phyloP scores from a whole-genome alignment of 2,113 vertebrate species.

The Oreocharis arfaki region DNA sequence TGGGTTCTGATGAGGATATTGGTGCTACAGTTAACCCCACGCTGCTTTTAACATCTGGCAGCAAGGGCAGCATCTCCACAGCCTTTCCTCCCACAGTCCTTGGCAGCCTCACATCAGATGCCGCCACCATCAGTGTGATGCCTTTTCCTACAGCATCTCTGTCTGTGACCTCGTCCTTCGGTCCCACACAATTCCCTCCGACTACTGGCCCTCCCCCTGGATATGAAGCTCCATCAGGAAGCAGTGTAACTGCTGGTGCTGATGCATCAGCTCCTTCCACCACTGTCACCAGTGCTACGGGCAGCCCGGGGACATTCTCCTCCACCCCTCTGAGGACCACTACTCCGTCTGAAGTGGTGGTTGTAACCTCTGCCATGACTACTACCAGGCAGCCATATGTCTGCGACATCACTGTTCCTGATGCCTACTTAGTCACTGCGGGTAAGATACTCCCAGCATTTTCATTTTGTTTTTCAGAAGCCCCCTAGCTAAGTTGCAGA shows the following conservation, averaged over 20 bases:
- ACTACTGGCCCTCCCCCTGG: neutral
- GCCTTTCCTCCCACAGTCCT: neutral
- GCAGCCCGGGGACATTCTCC: neutral
- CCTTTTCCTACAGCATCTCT: conserved; percentile 4
- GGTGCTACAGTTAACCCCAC: neutral
- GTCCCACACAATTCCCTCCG: conserved; percentile 13
- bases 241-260: neutral
- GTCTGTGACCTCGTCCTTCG: neutral
- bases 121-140: neutral
- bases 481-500: neutral
- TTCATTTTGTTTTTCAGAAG: neutral
- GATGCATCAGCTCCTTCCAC: neutral
- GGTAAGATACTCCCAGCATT: conserved; percentile 70
- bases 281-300: neutral
- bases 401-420: conserved; percentile 78
- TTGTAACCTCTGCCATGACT: conserved; percentile 50
- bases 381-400: conserved; percentile 77
- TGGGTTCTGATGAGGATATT: neutral
- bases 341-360: neutral
- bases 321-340: neutral
- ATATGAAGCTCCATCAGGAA: conserved; percentile 32
- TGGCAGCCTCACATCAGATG: neutral
- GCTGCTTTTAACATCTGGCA: neutral
- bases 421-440: conserved; percentile 81
- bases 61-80: conserved; percentile 7